phyloP scores from a whole-genome alignment of 2,888 invertebrate genomes.

The Pristionchus maxplancki region DNA sequence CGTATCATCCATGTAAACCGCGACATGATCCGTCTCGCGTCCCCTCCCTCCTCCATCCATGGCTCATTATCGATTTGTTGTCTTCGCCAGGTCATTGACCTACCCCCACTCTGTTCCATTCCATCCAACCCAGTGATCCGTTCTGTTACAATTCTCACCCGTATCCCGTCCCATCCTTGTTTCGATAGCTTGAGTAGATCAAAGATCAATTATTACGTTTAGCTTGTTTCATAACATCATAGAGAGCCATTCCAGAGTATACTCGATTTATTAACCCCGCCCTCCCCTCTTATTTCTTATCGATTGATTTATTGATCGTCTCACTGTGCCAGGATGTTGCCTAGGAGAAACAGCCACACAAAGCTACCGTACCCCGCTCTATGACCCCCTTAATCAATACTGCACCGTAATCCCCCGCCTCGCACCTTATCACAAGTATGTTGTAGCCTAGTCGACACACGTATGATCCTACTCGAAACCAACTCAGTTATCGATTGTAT shows the following conservation, averaged over 20 bases:
- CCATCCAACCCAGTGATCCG: conserved; percentile 34
- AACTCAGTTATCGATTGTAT: conserved; percentile 35
- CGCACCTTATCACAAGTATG: conserved; percentile 35
- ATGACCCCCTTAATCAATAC: background rate
- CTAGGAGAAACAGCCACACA: conserved; percentile 23
- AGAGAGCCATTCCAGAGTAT: conserved; percentile 47
- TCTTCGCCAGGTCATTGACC: conserved; percentile 17
- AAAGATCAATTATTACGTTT: conserved; percentile 44
- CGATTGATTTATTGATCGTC: conserved; percentile 32
- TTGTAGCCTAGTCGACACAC: conserved; percentile 46
- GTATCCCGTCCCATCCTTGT: background rate
- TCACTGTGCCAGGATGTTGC: conserved; percentile 47
- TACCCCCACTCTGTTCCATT: conserved; percentile 23
- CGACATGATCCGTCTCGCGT: background rate
- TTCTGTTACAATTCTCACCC: conserved; percentile 20
- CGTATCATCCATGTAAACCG: conserved; percentile 69
- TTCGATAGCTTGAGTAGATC: conserved; percentile 44
- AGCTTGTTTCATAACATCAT: conserved; percentile 26
- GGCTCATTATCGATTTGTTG: conserved; percentile 37
- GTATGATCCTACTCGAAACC: conserved; percentile 24
- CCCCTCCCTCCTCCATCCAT: conserved; percentile 28
- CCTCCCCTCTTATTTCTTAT: background rate
- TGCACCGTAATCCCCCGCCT: conserved; percentile 7
- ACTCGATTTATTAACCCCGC: conserved; percentile 30
- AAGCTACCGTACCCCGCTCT: conserved; percentile 27